Evolutionary conservation across 2,888 invertebrate genomes (phyloP).

Genomic region (Bembecia ichneumoniformis): DNA sequence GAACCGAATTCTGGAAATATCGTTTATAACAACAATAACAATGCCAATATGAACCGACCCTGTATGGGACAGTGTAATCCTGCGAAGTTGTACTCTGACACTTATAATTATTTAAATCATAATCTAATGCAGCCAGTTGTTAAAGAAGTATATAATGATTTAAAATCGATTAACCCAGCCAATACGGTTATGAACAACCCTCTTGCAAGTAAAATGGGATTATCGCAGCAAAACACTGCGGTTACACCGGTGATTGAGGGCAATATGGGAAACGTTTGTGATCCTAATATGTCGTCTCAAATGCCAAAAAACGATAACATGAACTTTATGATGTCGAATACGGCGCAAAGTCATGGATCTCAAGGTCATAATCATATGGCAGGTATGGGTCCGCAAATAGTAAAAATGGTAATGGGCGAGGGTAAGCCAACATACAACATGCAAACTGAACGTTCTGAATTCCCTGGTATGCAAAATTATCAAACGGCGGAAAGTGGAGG

Average conservation of each 20-base stretch:
- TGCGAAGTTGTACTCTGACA: slow-evolving; percentile 45
- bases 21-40: neutral
- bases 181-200: slow-evolving; percentile 49
- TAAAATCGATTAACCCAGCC: slow-evolving; percentile 40
- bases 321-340: slow-evolving; percentile 6
- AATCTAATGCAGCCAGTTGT: slow-evolving; percentile 57
- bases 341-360: slow-evolving; percentile 7
- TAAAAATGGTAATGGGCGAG: slow-evolving; percentile 41
- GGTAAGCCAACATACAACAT: slow-evolving; percentile 13
- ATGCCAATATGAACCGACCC: slow-evolving; percentile 3
- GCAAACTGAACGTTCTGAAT: neutral
- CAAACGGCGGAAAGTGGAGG: neutral
- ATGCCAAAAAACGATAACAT: neutral
- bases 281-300: neutral
- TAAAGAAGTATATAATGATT: slow-evolving; percentile 54
- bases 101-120: slow-evolving; percentile 46
- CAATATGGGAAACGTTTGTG: slow-evolving; percentile 2
- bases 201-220: slow-evolving; percentile 36
- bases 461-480: too few relatives aligned
- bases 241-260: slow-evolving; percentile 4
- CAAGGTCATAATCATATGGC: slow-evolving; percentile 15
- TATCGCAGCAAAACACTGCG: slow-evolving; percentile 15
- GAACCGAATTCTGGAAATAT: slow-evolving; percentile 16
- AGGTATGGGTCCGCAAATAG: slow-evolving; percentile 47
- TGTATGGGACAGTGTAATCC: slow-evolving; percentile 46